These are phyloP conservation scores for Myotis vivesi DNA, from an alignment of 2,797 vertebrate genomes.

Conservation along the genomic window DNA sequence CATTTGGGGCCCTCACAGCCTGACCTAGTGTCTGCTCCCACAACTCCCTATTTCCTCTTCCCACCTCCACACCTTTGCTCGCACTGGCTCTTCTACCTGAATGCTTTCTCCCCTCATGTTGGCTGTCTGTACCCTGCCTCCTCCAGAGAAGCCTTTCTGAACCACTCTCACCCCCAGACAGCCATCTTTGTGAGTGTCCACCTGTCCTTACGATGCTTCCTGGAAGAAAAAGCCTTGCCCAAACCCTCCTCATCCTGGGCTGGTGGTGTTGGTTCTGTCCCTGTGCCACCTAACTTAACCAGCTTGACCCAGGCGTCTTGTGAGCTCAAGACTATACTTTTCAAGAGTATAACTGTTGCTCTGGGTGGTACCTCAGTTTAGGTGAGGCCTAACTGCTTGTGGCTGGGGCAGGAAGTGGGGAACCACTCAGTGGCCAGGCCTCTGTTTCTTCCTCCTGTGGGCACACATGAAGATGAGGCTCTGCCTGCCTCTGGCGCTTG, in stretches of 20 bases:
- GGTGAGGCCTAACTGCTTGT: constrained; percentile 16
- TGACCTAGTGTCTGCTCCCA: not conserved
- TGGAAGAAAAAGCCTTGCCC: not conserved
- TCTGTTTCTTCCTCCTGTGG: not conserved
- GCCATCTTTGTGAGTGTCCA: not conserved
- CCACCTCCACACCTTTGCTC: not conserved
- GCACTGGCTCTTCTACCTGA: not conserved
- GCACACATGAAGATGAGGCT: not conserved
- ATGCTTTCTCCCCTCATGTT: not conserved
- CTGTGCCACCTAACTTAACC: not conserved
- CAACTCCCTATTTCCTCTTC: not conserved
- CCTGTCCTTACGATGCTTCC: not conserved
- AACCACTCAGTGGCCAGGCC: constrained; percentile 27
- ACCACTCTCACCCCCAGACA: not conserved
- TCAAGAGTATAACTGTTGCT: constrained; percentile 4
- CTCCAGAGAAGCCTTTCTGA: constrained; percentile 15
- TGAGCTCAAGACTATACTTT: not conserved
- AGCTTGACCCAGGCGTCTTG: not conserved
- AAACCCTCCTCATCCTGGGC: not conserved
- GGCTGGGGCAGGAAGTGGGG: not conserved
- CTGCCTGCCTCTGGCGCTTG: not conserved
- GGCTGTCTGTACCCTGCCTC: not conserved
- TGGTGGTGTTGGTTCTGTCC: not conserved
- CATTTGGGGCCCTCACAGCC: not conserved
- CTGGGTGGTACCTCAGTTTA: constrained; percentile 21